Conservation (phyloP, 2,113 vertebrate species). For the Microcebus tavaratra region DNA sequence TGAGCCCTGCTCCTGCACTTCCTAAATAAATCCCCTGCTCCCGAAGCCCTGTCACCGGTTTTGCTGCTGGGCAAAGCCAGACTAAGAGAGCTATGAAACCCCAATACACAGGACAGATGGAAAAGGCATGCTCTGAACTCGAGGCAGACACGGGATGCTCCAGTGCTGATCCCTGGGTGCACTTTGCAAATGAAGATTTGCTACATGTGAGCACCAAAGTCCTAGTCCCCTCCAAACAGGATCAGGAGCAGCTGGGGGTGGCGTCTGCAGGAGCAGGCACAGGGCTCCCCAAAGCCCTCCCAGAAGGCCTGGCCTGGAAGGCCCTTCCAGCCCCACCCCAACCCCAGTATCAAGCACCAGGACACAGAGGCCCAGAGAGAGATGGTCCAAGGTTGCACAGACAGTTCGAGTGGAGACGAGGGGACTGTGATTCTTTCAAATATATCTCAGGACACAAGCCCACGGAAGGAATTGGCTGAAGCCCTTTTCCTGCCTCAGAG, state of each 20-base stretch:
- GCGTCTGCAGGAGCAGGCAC: neutral
- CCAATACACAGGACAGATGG: accelerated
- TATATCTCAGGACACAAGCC: neutral
- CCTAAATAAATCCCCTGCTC: neutral
- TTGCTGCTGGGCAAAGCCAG: neutral
- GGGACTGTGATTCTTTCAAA: neutral
- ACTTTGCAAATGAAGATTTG: neutral
- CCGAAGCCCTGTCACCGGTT: accelerated
- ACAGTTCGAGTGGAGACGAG: neutral
- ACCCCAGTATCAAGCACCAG: neutral
- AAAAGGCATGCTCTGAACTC: neutral
- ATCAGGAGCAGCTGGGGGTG: neutral
- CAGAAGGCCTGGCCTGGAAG: neutral
- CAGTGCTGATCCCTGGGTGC: accelerated
- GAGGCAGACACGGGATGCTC: accelerated
- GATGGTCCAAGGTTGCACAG: neutral
- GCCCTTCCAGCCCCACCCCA: neutral
- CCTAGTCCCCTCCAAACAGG: no score
- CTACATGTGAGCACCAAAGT: neutral
- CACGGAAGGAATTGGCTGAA: neutral
- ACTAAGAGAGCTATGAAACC: neutral
- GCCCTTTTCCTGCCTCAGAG: no score
- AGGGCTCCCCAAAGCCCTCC: neutral
- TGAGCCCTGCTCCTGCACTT: neutral
- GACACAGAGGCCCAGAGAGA: neutral